Evolutionary conservation across 2,888 invertebrate species (phyloP).

Genomic region (Phytoseiulus persimilis): DNA sequence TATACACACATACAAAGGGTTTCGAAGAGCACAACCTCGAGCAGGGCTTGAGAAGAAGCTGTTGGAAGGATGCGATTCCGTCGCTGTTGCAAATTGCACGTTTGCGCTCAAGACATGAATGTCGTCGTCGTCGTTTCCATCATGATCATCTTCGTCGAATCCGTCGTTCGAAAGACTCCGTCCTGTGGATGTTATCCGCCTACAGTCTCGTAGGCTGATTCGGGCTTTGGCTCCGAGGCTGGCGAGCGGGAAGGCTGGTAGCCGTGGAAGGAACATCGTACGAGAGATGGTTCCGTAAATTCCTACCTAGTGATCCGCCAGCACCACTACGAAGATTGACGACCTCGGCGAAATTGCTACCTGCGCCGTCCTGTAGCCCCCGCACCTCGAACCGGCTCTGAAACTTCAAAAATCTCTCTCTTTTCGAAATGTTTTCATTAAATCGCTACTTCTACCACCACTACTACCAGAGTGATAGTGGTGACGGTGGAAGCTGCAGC

Average conservation of each 20-base stretch:
- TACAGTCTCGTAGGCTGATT: not conserved
- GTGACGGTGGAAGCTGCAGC: not conserved
- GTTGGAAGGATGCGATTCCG: not conserved
- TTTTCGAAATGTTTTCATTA: not conserved
- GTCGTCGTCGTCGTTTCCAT: not conserved
- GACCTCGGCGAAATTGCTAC: not conserved
- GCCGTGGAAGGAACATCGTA: not conserved
- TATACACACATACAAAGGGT: not conserved
- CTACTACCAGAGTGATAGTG: not conserved
- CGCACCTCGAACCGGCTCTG: not conserved
- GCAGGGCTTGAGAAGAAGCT: not conserved
- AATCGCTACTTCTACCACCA: conserved; percentile 5
- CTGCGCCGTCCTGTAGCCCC: not conserved
- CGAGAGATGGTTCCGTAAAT: conserved; percentile 5
- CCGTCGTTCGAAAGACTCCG: not conserved
- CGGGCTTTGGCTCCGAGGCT: not conserved
- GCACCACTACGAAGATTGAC: conserved; percentile 5
- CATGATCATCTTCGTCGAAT: not conserved
- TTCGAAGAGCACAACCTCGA: not conserved
- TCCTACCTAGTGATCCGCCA: conserved; percentile 5
- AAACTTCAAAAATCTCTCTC: not conserved
- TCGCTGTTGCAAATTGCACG: not conserved
- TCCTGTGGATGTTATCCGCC: not conserved
- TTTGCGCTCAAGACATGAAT: not conserved
- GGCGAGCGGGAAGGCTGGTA: not conserved